Percentiles rank a stretch among this genome's conserved stretches.
These are phyloP conservation scores for Sepiola atlantica DNA, from an alignment of 2,888 invertebrate species.

Conservation along the genomic window DNA sequence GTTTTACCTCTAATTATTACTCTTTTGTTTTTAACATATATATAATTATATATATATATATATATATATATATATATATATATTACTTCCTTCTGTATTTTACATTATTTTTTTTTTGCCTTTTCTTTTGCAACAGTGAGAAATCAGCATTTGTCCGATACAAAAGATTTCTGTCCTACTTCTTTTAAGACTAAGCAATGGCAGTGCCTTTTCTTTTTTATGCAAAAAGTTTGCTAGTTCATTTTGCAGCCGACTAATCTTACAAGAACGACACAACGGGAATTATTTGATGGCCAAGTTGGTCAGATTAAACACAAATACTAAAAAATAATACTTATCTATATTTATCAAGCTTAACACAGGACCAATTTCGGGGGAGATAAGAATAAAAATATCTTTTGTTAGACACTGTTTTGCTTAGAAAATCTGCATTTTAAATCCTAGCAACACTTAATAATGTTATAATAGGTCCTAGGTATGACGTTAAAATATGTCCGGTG, in stretches of 20 bases:
- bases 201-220: neutral
- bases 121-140: neutral
- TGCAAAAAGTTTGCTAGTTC: neutral
- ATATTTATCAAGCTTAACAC: neutral
- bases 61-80: too few relatives aligned
- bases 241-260: neutral
- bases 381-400: too few relatives aligned
- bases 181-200: constrained; percentile 2
- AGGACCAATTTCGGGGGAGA: too few relatives aligned
- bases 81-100: neutral
- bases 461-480: too few relatives aligned
- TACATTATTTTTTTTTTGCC: neutral
- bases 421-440: too few relatives aligned
- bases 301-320: neutral
- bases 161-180: neutral
- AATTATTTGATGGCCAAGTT: neutral
- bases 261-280: neutral
- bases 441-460: too few relatives aligned
- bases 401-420: too few relatives aligned
- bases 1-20: neutral
- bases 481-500: too few relatives aligned
- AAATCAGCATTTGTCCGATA: neutral
- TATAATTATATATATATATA: neutral
- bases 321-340: neutral
- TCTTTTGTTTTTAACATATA: neutral